Conservation (phyloP, 2,113 vertebrate genomes). For the Porphyrio hochstetteri region DNA sequence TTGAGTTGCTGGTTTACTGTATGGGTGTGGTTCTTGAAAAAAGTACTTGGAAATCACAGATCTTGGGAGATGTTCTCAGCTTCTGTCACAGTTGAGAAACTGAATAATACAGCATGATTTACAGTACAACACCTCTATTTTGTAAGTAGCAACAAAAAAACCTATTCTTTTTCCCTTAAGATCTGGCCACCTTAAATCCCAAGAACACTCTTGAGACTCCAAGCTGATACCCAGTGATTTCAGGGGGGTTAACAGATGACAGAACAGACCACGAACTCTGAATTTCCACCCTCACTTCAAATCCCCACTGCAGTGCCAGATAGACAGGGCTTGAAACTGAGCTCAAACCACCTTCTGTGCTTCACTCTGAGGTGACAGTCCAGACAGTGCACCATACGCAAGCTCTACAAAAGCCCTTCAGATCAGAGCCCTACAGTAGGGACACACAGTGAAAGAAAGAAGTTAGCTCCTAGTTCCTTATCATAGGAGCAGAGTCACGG, state of each 20-base stretch:
- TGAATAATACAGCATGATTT: not conserved
- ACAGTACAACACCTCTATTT: not conserved
- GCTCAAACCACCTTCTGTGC: not conserved
- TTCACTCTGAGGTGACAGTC: not conserved
- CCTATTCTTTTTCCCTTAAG: no score
- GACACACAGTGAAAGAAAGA: fast-evolving
- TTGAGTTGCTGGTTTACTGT: not conserved
- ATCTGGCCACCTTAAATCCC: not conserved
- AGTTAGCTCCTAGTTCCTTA: fast-evolving
- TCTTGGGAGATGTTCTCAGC: not conserved
- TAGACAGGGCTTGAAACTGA: not conserved
- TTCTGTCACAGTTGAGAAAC: not conserved
- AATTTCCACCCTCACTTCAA: not conserved
- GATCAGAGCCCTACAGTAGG: not conserved
- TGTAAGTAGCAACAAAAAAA: not conserved
- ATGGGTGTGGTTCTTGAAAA: not conserved
- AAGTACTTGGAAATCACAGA: not conserved
- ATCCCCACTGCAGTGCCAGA: not conserved
- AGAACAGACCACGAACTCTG: fast-evolving
- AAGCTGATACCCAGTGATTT: not conserved
- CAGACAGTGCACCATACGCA: not conserved
- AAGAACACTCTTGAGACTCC: not conserved
- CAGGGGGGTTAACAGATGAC: not conserved
- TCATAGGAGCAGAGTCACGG: fast-evolving
- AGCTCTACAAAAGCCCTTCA: not conserved